A percentile compares a stretch with the other conserved stretches of the same genome.
Evolutionary conservation across 2,113 vertebrate genomes (phyloP).

Genomic region (Siphamia tubifer): DNA sequence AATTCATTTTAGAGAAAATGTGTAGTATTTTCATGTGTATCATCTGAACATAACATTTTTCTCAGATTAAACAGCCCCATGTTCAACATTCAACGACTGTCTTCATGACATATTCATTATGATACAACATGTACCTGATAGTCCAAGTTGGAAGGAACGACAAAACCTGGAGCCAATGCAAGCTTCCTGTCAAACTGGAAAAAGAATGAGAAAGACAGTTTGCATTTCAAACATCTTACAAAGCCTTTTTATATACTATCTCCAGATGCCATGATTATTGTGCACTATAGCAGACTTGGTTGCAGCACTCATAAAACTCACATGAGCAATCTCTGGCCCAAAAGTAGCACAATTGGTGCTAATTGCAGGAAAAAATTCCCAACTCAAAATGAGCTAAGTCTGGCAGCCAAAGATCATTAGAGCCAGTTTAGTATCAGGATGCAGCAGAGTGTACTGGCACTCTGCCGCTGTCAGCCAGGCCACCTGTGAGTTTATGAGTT

Average conservation of each 20-base stretch:
- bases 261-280: neutral
- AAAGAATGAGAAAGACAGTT: neutral
- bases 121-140: slow-evolving; percentile 61
- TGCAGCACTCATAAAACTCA: neutral
- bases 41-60: too few relatives aligned
- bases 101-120: too few relatives aligned
- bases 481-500: too few relatives aligned
- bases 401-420: neutral
- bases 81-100: too few relatives aligned
- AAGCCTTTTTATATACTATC: neutral
- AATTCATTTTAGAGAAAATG: too few relatives aligned
- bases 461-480: neutral
- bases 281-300: neutral
- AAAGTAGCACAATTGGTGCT: neutral
- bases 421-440: neutral
- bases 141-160: slow-evolving; percentile 80
- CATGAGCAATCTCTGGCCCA: neutral
- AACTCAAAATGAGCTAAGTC: neutral
- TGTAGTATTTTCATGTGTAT: too few relatives aligned
- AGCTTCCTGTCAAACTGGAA: slow-evolving; percentile 80
- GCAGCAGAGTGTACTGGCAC: neutral
- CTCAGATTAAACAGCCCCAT: too few relatives aligned
- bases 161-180: slow-evolving; percentile 75
- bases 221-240: neutral
- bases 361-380: neutral